Conservation (phyloP, 2,888 invertebrate species). For the Hypolimnas misippus region DNA sequence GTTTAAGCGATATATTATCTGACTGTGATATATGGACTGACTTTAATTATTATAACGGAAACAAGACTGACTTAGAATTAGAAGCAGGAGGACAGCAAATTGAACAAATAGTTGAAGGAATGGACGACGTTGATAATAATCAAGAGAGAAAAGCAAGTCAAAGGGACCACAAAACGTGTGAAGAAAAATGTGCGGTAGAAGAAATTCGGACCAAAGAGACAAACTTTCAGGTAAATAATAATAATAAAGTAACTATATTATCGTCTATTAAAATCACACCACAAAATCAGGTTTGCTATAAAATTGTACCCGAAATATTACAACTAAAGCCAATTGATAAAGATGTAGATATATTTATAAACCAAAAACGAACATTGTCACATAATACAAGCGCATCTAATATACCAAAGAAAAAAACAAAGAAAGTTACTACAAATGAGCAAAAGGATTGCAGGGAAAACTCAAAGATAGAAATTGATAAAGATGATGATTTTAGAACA, state of each 20-base stretch:
- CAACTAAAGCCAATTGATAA: constrained; percentile 4
- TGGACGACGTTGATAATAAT: neutral
- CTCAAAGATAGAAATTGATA: constrained; percentile 4
- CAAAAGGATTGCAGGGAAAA: neutral
- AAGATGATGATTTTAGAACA: neutral
- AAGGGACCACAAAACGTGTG: neutral
- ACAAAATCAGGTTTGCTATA: neutral
- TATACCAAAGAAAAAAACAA: constrained; percentile 4
- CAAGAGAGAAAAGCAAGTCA: constrained; percentile 1
- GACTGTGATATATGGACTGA: neutral
- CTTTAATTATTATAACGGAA: neutral
- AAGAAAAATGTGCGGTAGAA: constrained; percentile 4
- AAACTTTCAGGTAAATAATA: constrained; percentile 1
- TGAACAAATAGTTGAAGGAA: constrained; percentile 1
- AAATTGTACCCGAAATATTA: constrained; percentile 1
- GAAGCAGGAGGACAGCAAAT: too few species aligned
- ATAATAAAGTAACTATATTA: constrained; percentile 4
- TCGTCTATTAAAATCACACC: constrained; percentile 1
- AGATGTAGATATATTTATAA: neutral
- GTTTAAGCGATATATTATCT: neutral
- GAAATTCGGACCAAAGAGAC: constrained; percentile 2
- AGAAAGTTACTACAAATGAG: constrained; percentile 2
- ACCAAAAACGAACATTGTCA: constrained; percentile 4
- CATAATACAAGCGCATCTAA: constrained; percentile 4
- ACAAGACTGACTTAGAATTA: too few species aligned